Evolutionary conservation across 2,888 invertebrate species (phyloP).

Genomic region (Ophioninae sp.): DNA sequence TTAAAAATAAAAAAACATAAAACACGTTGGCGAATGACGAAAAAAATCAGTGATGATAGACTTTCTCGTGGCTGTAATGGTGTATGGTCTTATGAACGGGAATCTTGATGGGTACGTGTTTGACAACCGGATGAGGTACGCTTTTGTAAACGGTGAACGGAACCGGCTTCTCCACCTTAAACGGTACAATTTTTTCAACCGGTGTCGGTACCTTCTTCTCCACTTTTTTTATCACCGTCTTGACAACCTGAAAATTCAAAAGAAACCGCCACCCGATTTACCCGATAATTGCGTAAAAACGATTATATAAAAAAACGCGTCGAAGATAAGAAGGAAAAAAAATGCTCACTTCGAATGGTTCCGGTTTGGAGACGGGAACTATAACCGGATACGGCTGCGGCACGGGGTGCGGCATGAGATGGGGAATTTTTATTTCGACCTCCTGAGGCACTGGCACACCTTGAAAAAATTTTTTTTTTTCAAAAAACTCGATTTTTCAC

Average conservation of each 20-base stretch:
- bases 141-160: slow-evolving; percentile 86
- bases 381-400: slow-evolving; percentile 86
- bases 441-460: slow-evolving; percentile 84
- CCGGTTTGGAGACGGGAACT: slow-evolving; percentile 85
- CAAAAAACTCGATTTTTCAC: neutral
- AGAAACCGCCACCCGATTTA: neutral
- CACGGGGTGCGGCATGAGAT: slow-evolving; percentile 82
- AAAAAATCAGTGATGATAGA: slow-evolving; percentile 35
- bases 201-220: slow-evolving; percentile 83
- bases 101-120: slow-evolving; percentile 86
- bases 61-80: slow-evolving; percentile 79
- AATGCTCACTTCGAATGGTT: slow-evolving; percentile 70
- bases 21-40: neutral
- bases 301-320: neutral
- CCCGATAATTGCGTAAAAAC: slow-evolving; percentile 3
- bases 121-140: slow-evolving; percentile 85
- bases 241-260: slow-evolving; percentile 68
- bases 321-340: neutral
- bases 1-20: slow-evolving; percentile 11
- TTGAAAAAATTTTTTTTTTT: too few species aligned
- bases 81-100: slow-evolving; percentile 87
- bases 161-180: slow-evolving; percentile 86
- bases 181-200: slow-evolving; percentile 85
- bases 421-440: slow-evolving; percentile 82
- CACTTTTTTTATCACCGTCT: slow-evolving; percentile 68